These are phyloP conservation scores for Tetrao urogallus DNA, from an alignment of 2,113 vertebrate genomes.

Conservation along the genomic window DNA sequence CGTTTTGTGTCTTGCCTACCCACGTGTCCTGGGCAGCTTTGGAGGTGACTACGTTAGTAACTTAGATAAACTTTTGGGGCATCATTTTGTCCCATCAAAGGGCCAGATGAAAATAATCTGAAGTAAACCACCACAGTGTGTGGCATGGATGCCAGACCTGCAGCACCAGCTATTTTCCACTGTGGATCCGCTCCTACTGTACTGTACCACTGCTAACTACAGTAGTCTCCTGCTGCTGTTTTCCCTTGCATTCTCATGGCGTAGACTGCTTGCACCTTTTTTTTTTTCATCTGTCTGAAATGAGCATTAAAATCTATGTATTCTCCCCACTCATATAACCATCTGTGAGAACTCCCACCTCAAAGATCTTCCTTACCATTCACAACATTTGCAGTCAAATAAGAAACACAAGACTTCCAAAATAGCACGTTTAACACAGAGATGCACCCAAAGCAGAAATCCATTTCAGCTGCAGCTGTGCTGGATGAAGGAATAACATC, in stretches of 20 bases:
- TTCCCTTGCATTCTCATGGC: accelerated
- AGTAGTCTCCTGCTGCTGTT: background rate
- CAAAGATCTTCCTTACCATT: background rate
- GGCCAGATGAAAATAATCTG: background rate
- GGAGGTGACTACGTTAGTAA: background rate
- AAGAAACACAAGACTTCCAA: background rate
- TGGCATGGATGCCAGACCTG: background rate
- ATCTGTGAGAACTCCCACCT: background rate
- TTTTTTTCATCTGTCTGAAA: background rate
- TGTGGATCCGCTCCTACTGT: background rate
- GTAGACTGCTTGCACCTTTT: background rate
- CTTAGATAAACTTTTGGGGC: background rate
- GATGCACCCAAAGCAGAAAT: background rate
- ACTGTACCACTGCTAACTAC: background rate
- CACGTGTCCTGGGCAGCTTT: background rate
- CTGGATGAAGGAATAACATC: background rate
- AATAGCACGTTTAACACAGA: background rate
- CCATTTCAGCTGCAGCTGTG: background rate
- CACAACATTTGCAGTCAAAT: background rate
- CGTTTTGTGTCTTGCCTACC: background rate
- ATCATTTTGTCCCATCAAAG: background rate
- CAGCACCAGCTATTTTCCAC: background rate
- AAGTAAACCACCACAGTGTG: background rate
- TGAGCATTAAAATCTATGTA: background rate
- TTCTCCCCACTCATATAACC: background rate